phyloP scores from a whole-genome alignment of 2,797 vertebrate species.

The Notamacropus eugenii region DNA sequence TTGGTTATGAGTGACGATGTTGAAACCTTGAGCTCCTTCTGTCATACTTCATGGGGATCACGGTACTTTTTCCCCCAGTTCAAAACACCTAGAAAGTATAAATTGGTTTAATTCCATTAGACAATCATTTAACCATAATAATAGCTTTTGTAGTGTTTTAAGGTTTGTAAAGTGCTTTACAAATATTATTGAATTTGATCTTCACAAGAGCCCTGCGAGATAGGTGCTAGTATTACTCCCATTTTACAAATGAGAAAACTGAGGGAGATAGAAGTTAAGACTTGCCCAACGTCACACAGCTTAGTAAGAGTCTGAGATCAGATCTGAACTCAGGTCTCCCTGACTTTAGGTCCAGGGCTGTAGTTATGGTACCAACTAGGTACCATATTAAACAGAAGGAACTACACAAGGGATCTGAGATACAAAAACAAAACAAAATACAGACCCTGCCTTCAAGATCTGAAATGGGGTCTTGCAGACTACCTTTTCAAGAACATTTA shows the following conservation, averaged over 20 bases:
- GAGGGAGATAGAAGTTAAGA: background rate
- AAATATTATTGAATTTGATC: background rate
- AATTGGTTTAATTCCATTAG: background rate
- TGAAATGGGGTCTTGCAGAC: background rate
- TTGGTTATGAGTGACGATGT: background rate
- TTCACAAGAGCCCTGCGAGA: background rate
- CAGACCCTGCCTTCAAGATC: background rate
- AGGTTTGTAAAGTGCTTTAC: background rate
- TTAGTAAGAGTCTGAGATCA: background rate
- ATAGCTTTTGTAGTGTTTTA: background rate
- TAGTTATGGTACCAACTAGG: background rate
- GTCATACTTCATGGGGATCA: background rate
- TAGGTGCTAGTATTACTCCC: background rate
- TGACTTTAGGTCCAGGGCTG: background rate
- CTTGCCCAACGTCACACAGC: background rate
- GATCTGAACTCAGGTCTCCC: background rate
- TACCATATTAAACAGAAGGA: background rate
- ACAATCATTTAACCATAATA: background rate
- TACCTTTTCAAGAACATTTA: background rate
- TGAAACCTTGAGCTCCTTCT: background rate
- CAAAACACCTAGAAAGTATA: background rate
- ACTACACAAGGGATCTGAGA: background rate
- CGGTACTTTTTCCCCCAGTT: background rate
- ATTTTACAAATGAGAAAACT: background rate
- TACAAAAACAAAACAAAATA: background rate